Conservation (phyloP, 2,797 vertebrate species). For the Pampus argenteus region DNA sequence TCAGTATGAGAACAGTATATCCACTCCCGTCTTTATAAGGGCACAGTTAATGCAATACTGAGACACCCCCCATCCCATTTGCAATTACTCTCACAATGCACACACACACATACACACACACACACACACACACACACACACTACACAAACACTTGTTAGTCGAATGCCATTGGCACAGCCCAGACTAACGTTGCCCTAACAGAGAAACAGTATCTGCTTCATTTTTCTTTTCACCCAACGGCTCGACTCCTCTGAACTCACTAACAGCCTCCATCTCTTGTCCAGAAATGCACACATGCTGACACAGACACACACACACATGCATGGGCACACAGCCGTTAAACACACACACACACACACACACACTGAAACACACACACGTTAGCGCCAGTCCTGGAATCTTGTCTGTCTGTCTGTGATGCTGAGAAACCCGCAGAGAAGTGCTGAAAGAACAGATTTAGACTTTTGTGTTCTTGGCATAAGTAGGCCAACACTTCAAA, state of each 20-base stretch:
- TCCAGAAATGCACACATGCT: slow-evolving; percentile 45
- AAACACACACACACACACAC: slow-evolving; percentile 11
- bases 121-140: slow-evolving; percentile 22
- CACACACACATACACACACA: slow-evolving; percentile 15
- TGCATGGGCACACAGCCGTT: not conserved
- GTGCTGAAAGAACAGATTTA: slow-evolving; percentile 64
- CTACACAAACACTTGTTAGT: slow-evolving; percentile 34
- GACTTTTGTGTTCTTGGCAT: slow-evolving; percentile 59
- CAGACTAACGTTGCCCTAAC: slow-evolving; percentile 38
- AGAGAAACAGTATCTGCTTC: slow-evolving; percentile 69
- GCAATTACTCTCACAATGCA: slow-evolving; percentile 42
- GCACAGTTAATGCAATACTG: slow-evolving; percentile 61
- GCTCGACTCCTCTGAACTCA: slow-evolving; percentile 37
- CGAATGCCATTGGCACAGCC: slow-evolving; percentile 57
- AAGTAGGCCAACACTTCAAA: slow-evolving; percentile 47
- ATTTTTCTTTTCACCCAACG: slow-evolving; percentile 62
- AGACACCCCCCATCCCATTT: slow-evolving; percentile 42
- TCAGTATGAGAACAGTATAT: slow-evolving; percentile 76
- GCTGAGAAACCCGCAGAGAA: slow-evolving; percentile 42
- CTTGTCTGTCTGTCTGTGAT: slow-evolving; percentile 54
- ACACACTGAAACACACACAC: slow-evolving; percentile 3
- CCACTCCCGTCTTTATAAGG: slow-evolving; percentile 76
- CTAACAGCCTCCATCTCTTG: slow-evolving; percentile 29
- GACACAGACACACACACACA: slow-evolving; percentile 39
- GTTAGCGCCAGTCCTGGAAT: slow-evolving; percentile 61